Evolutionary conservation across 1,140 invertebrate genomes (phyloP).

Genomic region (Euura lappo): DNA sequence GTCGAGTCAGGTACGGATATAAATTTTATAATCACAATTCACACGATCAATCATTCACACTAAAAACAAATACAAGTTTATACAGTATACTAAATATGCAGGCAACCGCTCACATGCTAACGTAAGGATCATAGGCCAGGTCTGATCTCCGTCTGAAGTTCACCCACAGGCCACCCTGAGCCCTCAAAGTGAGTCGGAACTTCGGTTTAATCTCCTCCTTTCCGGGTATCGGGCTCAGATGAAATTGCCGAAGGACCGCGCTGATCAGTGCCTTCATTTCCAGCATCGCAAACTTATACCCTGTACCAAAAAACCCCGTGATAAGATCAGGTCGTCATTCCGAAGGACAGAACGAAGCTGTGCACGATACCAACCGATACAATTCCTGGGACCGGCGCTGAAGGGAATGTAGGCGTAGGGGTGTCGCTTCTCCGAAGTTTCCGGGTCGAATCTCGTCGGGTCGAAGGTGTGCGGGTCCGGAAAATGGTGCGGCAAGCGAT

Average conservation of each 20-base stretch:
- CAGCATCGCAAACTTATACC: conserved; percentile 74
- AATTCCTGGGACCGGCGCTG: conserved; percentile 73
- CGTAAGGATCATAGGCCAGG: not conserved
- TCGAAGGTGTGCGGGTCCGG: conserved; percentile 75
- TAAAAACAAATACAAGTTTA: not conserved
- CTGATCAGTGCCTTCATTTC: conserved; percentile 76
- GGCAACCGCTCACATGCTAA: not conserved
- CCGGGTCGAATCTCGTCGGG: conserved; percentile 72
- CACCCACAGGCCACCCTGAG: conserved; percentile 64
- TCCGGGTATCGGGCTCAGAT: conserved; percentile 55
- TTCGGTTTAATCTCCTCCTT: conserved; percentile 57
- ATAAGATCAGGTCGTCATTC: conserved; percentile 28
- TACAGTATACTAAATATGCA: not conserved
- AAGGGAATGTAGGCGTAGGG: conserved; percentile 74
- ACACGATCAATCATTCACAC: not conserved
- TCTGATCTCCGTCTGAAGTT: conserved; percentile 40
- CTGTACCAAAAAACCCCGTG: conserved; percentile 43
- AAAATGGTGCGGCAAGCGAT: conserved; percentile 69
- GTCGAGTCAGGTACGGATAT: not conserved
- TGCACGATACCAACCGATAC: conserved; percentile 55
- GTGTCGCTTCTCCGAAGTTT: conserved; percentile 62
- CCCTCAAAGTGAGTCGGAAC: conserved; percentile 63
- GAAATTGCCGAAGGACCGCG: conserved; percentile 67
- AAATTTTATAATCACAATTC: conserved; percentile 2
- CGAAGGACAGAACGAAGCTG: conserved; percentile 31